Evolutionary conservation across 2,888 invertebrate species (phyloP).

Genomic region (Megalurothrips usitatus): DNA sequence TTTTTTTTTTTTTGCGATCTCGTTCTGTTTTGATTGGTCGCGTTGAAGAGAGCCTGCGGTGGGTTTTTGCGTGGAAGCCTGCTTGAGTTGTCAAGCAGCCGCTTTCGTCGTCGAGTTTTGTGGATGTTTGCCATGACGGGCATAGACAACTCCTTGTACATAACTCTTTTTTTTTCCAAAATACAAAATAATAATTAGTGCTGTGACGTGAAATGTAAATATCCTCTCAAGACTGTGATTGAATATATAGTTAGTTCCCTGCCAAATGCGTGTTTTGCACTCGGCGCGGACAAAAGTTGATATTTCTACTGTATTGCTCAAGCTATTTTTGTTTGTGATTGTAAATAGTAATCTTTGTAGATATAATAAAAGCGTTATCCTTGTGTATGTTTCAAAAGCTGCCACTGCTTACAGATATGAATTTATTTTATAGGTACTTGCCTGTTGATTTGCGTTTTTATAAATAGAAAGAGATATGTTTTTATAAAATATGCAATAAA

Average conservation of each 20-base stretch:
- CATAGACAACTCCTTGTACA: no score
- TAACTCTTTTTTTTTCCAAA: no score
- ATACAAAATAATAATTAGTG: no score
- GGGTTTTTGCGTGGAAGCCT: no score
- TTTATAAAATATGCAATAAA: constrained; percentile 31
- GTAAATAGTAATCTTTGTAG: no score
- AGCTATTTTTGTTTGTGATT: neutral
- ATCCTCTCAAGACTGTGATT: neutral
- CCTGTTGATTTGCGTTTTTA: constrained; percentile 16
- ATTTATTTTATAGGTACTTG: neutral
- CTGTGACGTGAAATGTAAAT: neutral
- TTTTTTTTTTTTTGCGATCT: no score
- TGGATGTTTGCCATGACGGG: no score
- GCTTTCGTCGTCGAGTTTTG: no score
- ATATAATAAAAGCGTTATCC: neutral
- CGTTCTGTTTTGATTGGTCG: no score
- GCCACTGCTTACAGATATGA: neutral
- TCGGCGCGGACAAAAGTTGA: neutral
- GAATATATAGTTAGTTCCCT: neutral
- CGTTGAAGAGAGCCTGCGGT: no score
- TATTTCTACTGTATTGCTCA: neutral
- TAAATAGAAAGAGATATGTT: constrained; percentile 8
- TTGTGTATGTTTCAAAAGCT: neutral
- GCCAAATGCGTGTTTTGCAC: neutral
- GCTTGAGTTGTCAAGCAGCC: no score